Conservation (phyloP, 30 jellyfish, hydroid and myxozoan species). For the Turritopsis dohrnii region DNA sequence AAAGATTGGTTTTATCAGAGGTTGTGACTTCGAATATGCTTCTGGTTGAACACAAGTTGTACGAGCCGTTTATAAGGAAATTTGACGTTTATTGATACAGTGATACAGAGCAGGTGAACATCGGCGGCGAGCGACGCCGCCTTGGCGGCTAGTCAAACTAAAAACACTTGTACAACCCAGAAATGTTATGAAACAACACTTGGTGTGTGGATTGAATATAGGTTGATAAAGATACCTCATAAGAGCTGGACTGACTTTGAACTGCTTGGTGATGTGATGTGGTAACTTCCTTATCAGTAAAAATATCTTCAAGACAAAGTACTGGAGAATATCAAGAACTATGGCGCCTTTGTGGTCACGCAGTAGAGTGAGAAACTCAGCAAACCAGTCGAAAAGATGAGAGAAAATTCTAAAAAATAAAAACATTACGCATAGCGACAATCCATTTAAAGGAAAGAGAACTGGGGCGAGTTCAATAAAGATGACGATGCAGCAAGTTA, state of each 20-base stretch:
- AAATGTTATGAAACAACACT: too few species aligned
- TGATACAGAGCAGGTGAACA: too few species aligned
- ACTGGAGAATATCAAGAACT: conserved; percentile 12
- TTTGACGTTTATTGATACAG: too few species aligned
- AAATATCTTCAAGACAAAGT: conserved; percentile 9
- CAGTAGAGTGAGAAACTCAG: conserved; percentile 5
- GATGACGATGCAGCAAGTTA: too few species aligned
- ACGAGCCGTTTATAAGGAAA: too few species aligned
- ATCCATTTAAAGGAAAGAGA: too few species aligned
- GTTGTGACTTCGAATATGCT: too few species aligned
- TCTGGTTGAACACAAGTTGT: too few species aligned
- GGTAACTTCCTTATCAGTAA: background rate
- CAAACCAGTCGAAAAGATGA: conserved; percentile 25
- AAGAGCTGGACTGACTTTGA: background rate
- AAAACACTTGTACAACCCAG: background rate
- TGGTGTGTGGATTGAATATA: background rate
- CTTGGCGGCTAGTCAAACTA: too few species aligned
- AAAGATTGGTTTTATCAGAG: too few species aligned
- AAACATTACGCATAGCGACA: background rate
- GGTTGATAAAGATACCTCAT: background rate
- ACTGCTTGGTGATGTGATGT: background rate
- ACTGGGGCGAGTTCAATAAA: too few species aligned
- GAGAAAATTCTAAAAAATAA: conserved; percentile 16
- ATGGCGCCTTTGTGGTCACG: conserved; percentile 1
- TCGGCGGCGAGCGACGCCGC: too few species aligned